Percentiles rank a stretch among this genome's conserved stretches.
Evolutionary conservation across 1,140 invertebrate genomes (phyloP).

Genomic region (Hypsibius dujardini): DNA sequence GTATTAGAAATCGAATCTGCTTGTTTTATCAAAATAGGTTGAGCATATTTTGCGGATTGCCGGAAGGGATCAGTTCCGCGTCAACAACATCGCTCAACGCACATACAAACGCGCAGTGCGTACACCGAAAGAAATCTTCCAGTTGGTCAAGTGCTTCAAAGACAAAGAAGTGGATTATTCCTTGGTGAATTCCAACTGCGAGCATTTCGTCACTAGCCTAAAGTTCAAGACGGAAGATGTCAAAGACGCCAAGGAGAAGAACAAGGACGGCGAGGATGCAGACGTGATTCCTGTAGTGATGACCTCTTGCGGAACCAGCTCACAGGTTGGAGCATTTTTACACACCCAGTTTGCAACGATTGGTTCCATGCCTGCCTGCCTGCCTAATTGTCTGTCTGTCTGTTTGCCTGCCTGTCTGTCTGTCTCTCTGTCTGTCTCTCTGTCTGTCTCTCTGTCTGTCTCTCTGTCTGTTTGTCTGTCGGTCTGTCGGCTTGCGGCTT

Average conservation of each 20-base stretch:
- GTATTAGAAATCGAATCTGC: too few relatives aligned
- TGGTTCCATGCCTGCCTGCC: too few relatives aligned
- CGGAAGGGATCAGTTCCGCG: neutral
- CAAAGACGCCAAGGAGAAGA: neutral
- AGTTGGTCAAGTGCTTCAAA: neutral
- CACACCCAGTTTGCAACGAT: too few relatives aligned
- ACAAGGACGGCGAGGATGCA: neutral
- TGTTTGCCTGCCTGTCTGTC: too few relatives aligned
- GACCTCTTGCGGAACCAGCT: neutral
- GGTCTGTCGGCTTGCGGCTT: too few relatives aligned
- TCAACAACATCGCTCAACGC: neutral
- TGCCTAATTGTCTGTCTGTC: too few relatives aligned
- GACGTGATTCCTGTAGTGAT: slow-evolving; percentile 2
- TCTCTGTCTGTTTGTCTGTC: too few relatives aligned
- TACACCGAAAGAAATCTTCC: slow-evolving; percentile 6
- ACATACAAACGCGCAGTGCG: neutral
- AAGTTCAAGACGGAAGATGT: neutral
- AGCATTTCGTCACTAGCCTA: slow-evolving; percentile 9
- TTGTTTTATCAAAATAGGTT: too few relatives aligned
- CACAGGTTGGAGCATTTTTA: neutral
- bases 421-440: too few relatives aligned
- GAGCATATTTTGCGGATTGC: neutral
- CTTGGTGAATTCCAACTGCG: neutral
- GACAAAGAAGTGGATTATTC: slow-evolving; percentile 1
- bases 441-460: too few relatives aligned